phyloP scores from a whole-genome alignment of 2,797 vertebrate genomes.

The Glyptemys insculpta region DNA sequence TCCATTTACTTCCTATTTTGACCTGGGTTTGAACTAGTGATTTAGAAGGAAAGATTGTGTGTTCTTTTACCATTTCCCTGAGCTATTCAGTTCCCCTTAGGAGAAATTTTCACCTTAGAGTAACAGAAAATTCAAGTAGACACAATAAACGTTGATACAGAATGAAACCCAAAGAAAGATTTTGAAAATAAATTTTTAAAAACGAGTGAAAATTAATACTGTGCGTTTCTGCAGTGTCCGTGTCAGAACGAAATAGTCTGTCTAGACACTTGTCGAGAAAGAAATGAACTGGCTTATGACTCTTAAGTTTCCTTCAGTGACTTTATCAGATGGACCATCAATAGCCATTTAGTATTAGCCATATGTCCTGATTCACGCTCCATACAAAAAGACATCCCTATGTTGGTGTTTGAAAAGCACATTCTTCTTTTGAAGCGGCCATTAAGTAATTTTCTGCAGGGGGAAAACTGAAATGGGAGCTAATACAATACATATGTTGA shows the following conservation, averaged over 20 bases:
- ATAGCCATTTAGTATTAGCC: not conserved
- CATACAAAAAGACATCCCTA: rapidly evolving
- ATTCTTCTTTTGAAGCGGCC: not conserved
- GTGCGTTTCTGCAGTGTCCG: not conserved
- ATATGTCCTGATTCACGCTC: not conserved
- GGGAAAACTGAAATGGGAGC: not conserved
- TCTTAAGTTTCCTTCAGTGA: not conserved
- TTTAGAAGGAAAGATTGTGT: constrained; percentile 16
- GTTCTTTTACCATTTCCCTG: not conserved
- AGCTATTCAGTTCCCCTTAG: not conserved
- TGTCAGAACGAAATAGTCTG: not conserved
- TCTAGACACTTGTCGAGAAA: not conserved
- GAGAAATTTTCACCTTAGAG: constrained; percentile 16
- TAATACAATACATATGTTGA: not conserved
- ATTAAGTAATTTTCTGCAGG: not conserved
- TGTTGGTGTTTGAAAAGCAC: not conserved
- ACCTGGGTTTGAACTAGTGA: not conserved
- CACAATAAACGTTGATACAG: not conserved
- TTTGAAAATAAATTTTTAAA: not conserved
- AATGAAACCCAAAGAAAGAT: not conserved
- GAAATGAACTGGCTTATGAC: not conserved
- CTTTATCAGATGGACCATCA: not conserved
- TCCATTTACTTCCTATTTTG: not conserved
- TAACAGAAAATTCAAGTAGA: not conserved
- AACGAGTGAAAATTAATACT: not conserved